Evolutionary conservation across 2,888 invertebrate genomes (phyloP).

Genomic region (Plutella xylostella): DNA sequence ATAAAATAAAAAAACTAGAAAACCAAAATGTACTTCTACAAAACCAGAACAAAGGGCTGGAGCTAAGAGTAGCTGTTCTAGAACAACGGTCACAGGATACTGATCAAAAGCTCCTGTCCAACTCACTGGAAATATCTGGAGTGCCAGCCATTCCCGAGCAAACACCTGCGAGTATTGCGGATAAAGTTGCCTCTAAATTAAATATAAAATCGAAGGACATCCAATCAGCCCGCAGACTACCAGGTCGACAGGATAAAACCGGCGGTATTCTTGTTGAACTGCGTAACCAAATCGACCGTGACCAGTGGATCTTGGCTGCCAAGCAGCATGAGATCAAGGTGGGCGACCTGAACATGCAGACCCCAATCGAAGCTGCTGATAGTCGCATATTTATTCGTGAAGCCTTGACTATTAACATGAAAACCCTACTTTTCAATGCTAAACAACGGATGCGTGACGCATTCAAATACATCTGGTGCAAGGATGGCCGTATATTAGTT

Average conservation of each 20-base stretch:
- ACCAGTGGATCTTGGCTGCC: not conserved
- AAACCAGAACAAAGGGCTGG: not conserved
- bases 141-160: too few species aligned
- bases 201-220: not conserved
- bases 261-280: not conserved
- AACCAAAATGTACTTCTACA: not conserved
- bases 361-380: not conserved
- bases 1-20: not conserved
- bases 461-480: not conserved
- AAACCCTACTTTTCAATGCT: not conserved
- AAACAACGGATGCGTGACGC: not conserved
- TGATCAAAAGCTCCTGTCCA: not conserved
- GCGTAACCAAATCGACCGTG: not conserved
- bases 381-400: not conserved
- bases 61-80: not conserved
- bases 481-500: not conserved
- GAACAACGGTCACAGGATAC: not conserved
- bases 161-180: too few species aligned
- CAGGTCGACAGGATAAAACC: not conserved
- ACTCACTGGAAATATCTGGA: not conserved
- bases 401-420: not conserved
- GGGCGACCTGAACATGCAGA: not conserved
- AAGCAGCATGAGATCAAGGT: not conserved
- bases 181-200: not conserved
- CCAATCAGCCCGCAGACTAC: not conserved